These are phyloP conservation scores for Lithophane socia DNA, from an alignment of 2,888 invertebrate species.

Conservation along the genomic window DNA sequence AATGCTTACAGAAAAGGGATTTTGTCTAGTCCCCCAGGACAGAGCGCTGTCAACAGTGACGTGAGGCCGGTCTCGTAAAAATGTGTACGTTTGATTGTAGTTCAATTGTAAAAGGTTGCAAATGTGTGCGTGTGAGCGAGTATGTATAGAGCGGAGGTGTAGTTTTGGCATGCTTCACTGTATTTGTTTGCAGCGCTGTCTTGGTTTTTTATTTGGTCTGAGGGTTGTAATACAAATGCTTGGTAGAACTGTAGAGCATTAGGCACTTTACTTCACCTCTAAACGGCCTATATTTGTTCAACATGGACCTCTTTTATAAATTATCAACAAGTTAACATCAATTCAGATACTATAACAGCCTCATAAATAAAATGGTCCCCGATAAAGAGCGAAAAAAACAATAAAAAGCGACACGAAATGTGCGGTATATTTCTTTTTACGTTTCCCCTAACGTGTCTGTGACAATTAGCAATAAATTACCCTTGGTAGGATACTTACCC, in stretches of 20 bases:
- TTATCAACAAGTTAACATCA: constrained; percentile 37
- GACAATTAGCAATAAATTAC: constrained; percentile 51
- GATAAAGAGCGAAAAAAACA: constrained; percentile 49
- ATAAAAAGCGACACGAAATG: constrained; percentile 48
- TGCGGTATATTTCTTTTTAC: constrained; percentile 44
- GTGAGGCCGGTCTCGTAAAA: too few species aligned
- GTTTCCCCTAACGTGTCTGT: constrained; percentile 46
- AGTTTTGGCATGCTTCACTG: too few species aligned
- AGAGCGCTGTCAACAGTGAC: too few species aligned
- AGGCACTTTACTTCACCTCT: neutral
- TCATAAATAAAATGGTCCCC: constrained; percentile 39
- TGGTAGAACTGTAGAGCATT: neutral
- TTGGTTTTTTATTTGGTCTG: too few species aligned
- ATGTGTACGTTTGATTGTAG: too few species aligned
- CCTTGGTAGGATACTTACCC: constrained; percentile 20
- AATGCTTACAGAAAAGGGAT: too few species aligned
- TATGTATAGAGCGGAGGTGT: too few species aligned
- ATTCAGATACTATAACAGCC: constrained; percentile 27
- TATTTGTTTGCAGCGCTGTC: too few species aligned
- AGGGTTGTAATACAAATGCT: neutral
- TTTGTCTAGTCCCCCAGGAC: too few species aligned
- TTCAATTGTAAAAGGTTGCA: too few species aligned
- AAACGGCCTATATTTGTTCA: neutral
- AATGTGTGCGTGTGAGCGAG: too few species aligned
- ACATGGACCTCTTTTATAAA: constrained; percentile 22